These are phyloP conservation scores for Acromyrmex charruanus DNA, from an alignment of 1,140 invertebrate genomes.

Conservation along the genomic window DNA sequence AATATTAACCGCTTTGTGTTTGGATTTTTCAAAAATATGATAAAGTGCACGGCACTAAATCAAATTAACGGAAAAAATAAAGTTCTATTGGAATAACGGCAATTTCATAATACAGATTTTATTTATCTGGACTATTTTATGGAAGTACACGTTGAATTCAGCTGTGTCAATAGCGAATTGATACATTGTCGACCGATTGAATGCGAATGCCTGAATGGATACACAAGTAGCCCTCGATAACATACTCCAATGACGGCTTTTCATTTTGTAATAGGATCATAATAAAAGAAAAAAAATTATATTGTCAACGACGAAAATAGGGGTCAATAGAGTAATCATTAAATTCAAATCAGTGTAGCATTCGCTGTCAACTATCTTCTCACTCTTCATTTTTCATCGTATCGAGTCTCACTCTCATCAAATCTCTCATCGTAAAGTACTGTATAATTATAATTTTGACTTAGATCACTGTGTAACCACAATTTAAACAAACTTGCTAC, in stretches of 20 bases:
- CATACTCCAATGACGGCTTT: conserved; percentile 39
- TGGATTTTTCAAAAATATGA: neutral
- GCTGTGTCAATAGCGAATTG: conserved; percentile 54
- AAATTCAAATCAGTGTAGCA: conserved; percentile 31
- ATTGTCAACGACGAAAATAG: conserved; percentile 17
- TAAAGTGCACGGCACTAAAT: neutral
- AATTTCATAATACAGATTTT: conserved; percentile 45
- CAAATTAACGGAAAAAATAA: conserved; percentile 40
- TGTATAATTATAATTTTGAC: neutral
- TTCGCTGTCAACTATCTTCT: neutral
- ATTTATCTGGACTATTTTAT: conserved; percentile 46
- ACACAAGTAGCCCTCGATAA: conserved; percentile 51
- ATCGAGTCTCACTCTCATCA: neutral
- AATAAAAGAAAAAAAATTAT: conserved; percentile 45
- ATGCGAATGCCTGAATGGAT: conserved; percentile 53
- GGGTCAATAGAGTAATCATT: conserved; percentile 43
- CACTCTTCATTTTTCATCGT: conserved; percentile 12
- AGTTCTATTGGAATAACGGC: conserved; percentile 20
- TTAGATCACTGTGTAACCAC: neutral
- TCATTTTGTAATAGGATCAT: conserved; percentile 42
- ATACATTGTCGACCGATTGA: conserved; percentile 52
- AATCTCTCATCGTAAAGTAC: neutral
- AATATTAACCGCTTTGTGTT: neutral
- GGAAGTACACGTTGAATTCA: conserved; percentile 39
- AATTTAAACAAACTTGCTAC: neutral